Evolutionary conservation across 2,888 invertebrate genomes (phyloP), one percentile per base, ranked within the genome.

Genomic region (Trachelus troglodyta): DNA sequence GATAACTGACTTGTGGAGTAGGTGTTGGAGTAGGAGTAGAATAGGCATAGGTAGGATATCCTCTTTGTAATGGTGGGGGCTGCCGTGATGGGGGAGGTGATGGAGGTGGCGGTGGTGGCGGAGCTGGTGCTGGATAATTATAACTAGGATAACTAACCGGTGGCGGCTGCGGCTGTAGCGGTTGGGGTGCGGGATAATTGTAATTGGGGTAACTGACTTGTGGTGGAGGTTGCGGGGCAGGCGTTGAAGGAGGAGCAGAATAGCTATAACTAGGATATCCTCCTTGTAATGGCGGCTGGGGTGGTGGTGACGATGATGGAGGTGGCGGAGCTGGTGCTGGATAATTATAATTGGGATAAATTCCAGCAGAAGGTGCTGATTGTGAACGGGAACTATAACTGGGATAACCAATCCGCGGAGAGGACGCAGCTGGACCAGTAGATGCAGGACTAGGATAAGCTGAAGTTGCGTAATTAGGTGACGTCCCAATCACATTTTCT

Each of bases 381-480:
- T 74, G 77, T 0, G 77, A 31, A 56, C 31, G 40, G 75, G 23
- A 56, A 9, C 9, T 56, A 23, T 56, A 56, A 56, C 56, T 56
- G 23, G 56, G 56, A 56, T 23, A 23, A 56, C 56, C 23, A 23
- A 23, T 56, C 56, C 0, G 9, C 23, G 56, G 37, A 11, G 79
- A 69, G 30, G 81, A 73, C 0, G 78, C 77, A 0, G 81, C 77
- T 0, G 80, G 81, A 11, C 81, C 79, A 4, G 77, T 74, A 1
- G 77, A 56, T 15, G 68, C 35, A 12, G 77, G 74, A 15, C 74
- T 69, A 35, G 75, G 56, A 78, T 78, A 78, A 23, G 15, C 71
- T 12, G 77, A 75, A 9, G 79, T 69, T 1, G 78, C 81, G 75
- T 83, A 80, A 23, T 69, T 79, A 73, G 80, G 78, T 75, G 79